Conservation (phyloP, 2,797 vertebrate genomes). For the Mionectes olivaceus region DNA sequence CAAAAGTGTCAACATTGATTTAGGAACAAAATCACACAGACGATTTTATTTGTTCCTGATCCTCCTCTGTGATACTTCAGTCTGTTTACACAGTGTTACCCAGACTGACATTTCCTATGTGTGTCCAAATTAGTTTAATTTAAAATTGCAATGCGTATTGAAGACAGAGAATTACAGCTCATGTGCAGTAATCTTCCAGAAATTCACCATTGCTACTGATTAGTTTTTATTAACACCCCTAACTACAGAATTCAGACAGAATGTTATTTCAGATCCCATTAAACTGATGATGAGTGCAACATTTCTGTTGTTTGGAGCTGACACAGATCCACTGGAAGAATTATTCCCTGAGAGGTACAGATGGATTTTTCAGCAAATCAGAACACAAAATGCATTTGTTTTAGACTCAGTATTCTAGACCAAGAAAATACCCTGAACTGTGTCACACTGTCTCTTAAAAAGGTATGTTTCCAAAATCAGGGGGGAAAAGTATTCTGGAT, state of each 20-base stretch:
- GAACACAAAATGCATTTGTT: conserved; percentile 64
- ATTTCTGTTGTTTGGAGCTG: conserved; percentile 65
- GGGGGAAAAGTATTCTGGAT: conserved; percentile 70
- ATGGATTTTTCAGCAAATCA: conserved; percentile 59
- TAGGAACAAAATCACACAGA: conserved; percentile 59
- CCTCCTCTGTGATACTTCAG: conserved; percentile 53
- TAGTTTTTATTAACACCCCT: conserved; percentile 71
- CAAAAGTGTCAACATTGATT: conserved; percentile 68
- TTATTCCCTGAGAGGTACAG: conserved; percentile 2
- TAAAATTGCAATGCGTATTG: conserved; percentile 70
- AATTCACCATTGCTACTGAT: conserved; percentile 69
- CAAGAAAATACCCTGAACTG: conserved; percentile 71
- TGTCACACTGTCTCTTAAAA: conserved; percentile 73
- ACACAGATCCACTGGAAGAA: conserved; percentile 65
- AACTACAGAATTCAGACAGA: conserved; percentile 60
- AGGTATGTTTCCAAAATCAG: conserved; percentile 78
- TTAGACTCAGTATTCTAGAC: conserved; percentile 72
- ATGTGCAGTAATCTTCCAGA: conserved; percentile 35
- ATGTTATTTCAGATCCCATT: conserved; percentile 66
- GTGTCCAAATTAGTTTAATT: conserved; percentile 70
- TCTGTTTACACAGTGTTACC: conserved; percentile 55
- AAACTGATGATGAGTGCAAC: conserved; percentile 37
- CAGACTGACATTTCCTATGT: conserved; percentile 60
- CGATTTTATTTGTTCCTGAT: conserved; percentile 55
- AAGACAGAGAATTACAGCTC: conserved; percentile 71